A percentile compares a stretch with the other conserved stretches of the same genome.
phyloP scores from a whole-genome alignment of 2,113 vertebrate genomes.

The Spizaetus ornatus region DNA sequence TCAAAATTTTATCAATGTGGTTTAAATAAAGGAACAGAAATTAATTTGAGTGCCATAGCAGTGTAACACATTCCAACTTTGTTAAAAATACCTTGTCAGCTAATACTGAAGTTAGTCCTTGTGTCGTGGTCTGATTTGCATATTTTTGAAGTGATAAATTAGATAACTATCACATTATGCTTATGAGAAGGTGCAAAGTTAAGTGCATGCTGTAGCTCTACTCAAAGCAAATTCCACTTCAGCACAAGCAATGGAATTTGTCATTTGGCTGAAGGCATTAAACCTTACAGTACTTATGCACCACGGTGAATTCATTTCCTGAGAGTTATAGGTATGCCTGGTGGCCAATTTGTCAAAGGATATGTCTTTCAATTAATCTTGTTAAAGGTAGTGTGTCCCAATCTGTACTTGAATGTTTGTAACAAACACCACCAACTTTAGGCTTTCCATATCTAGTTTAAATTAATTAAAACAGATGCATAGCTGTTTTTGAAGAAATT shows the following conservation, averaged over 20 bases:
- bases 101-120: neutral
- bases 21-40: neutral
- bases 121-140: neutral
- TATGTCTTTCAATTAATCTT: neutral
- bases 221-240: neutral
- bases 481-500: neutral
- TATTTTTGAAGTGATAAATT: neutral
- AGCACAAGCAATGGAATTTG: neutral
- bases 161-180: neutral
- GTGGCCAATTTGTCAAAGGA: neutral
- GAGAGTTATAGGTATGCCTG: neutral
- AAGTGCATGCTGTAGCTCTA: neutral
- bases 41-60: neutral
- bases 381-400: accelerated
- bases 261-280: neutral
- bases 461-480: neutral
- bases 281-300: neutral
- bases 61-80: neutral
- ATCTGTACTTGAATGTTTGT: neutral
- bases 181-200: neutral
- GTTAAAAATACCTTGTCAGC: neutral
- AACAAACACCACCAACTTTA: neutral
- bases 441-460: neutral
- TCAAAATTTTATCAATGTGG: neutral
- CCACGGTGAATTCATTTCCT: neutral